Percentiles rank a stretch among this genome's conserved stretches.
These are phyloP conservation scores for Drosophila pachea DNA, from an alignment of 1,140 invertebrate species.

Conservation along the genomic window DNA sequence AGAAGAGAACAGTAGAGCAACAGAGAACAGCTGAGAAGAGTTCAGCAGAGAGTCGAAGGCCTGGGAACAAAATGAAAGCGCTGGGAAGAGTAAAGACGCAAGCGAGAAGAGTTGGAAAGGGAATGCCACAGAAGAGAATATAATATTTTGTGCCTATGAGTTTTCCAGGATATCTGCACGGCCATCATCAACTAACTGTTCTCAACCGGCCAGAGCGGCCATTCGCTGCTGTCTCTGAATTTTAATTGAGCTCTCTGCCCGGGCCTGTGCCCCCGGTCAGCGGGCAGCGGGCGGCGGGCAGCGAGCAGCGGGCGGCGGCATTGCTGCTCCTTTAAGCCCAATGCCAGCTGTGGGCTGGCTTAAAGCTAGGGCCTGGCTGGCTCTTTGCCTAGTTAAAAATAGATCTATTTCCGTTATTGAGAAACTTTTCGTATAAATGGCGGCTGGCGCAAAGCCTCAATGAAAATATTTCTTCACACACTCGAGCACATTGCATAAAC, in stretches of 20 bases:
- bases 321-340: slow-evolving; percentile 54
- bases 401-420: slow-evolving; percentile 67
- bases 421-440: slow-evolving; percentile 57
- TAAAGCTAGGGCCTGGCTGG: slow-evolving; percentile 26
- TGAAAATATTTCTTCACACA: slow-evolving; percentile 54
- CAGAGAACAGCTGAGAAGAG: too few relatives aligned
- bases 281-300: too few relatives aligned
- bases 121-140: not conserved
- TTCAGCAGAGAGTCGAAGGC: too few relatives aligned
- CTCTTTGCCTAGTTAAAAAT: slow-evolving; percentile 53
- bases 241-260: slow-evolving; percentile 63
- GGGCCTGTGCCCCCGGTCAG: too few relatives aligned
- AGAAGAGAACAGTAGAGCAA: too few relatives aligned
- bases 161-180: slow-evolving; percentile 7
- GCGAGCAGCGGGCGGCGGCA: too few relatives aligned
- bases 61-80: too few relatives aligned
- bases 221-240: slow-evolving; percentile 28
- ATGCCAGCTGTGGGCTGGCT: not conserved
- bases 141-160: too few relatives aligned
- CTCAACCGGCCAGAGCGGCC: not conserved
- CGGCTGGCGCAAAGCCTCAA: slow-evolving; percentile 50
- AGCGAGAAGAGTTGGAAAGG: too few relatives aligned
- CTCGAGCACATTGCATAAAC: slow-evolving; percentile 7
- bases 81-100: not conserved
- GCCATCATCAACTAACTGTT: not conserved